phyloP scores from a whole-genome alignment of 2,888 invertebrate species.

The Gibbula magus region DNA sequence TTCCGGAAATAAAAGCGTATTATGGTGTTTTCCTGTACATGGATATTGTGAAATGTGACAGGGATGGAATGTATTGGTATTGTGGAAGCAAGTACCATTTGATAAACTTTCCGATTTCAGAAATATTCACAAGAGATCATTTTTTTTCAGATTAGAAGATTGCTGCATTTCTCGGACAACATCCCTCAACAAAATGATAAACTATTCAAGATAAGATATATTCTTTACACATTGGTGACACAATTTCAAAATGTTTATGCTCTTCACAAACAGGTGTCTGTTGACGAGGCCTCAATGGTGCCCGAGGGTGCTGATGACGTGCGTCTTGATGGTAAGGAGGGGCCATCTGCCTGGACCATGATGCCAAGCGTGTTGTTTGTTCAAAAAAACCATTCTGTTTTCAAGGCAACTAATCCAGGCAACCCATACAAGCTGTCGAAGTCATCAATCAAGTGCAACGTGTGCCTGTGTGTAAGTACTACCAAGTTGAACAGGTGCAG shows the following conservation, averaged over 20 bases:
- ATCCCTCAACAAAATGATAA: neutral
- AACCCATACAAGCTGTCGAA: too few species aligned
- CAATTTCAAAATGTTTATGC: neutral
- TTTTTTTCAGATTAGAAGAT: neutral
- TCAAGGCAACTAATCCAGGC: too few species aligned
- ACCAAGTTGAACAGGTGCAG: too few species aligned
- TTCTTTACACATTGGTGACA: neutral
- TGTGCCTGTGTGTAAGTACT: too few species aligned
- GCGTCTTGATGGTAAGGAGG: too few species aligned
- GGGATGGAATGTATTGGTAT: constrained; percentile 3
- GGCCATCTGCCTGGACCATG: too few species aligned
- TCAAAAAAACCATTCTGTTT: too few species aligned
- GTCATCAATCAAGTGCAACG: too few species aligned
- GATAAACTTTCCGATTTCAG: neutral
- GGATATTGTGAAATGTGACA: neutral
- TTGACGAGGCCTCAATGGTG: neutral
- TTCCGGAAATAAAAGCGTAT: neutral
- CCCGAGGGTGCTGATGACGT: too few species aligned
- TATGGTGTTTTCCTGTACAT: neutral
- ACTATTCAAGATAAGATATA: constrained; percentile 6
- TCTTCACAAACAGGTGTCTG: neutral
- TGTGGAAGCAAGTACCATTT: neutral
- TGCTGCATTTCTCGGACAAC: neutral
- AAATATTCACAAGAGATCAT: neutral
- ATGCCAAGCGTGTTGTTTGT: too few species aligned